Evolutionary conservation across 2,797 vertebrate genomes (phyloP).

Genomic region (Leucoraja ocellata): DNA sequence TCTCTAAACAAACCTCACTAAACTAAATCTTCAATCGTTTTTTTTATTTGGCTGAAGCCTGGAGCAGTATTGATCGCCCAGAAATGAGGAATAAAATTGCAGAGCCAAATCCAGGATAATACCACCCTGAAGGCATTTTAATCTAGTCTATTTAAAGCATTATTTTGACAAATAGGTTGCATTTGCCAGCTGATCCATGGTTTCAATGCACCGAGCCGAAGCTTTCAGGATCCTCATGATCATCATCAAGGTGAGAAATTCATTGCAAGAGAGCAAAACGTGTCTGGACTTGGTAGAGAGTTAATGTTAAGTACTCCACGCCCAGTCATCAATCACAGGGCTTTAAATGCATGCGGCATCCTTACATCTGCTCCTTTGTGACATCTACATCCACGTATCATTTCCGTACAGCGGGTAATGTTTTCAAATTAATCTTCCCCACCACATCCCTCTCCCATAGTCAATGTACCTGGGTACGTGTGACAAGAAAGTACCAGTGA

Average conservation of each 20-base stretch:
- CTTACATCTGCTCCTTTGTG: background rate
- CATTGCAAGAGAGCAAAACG: background rate
- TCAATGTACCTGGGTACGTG: too few relatives aligned
- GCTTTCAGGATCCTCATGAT: background rate
- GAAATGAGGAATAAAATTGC: background rate
- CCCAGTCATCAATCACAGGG: background rate
- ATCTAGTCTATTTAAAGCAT: background rate
- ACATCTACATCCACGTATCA: background rate
- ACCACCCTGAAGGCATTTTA: background rate
- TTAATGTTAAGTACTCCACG: background rate
- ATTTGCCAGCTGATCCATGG: background rate
- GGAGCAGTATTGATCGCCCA: background rate
- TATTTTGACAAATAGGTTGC: conserved; percentile 28
- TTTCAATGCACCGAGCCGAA: background rate
- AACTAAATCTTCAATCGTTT: background rate
- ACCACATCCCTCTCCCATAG: background rate
- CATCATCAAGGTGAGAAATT: conserved; percentile 16
- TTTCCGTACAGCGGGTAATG: background rate
- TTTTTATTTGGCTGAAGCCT: background rate
- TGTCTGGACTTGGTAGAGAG: conserved; percentile 4
- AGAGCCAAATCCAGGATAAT: conserved; percentile 18
- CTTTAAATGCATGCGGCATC: background rate
- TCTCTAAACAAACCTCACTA: too few relatives aligned
- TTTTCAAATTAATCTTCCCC: background rate
- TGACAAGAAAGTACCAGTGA: too few relatives aligned